Evolutionary conservation across 2,888 invertebrate species (phyloP).

Genomic region (Didymodactylos carnosus): DNA sequence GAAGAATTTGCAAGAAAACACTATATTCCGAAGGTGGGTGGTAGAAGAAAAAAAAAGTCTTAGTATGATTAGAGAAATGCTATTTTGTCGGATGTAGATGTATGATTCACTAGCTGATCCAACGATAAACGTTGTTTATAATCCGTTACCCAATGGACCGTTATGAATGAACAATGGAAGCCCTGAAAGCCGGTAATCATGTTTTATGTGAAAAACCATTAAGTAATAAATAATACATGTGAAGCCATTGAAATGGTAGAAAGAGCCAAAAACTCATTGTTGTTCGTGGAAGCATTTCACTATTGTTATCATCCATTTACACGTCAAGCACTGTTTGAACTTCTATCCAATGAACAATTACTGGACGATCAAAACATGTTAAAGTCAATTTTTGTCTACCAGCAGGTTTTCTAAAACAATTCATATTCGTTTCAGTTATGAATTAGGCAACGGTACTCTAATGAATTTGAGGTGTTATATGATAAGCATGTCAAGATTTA

Average conservation of each 20-base stretch:
- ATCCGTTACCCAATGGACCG: neutral
- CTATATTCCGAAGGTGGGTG: neutral
- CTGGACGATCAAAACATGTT: neutral
- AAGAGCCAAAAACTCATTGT: neutral
- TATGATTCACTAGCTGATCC: slow-evolving; percentile 1
- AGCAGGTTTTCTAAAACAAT: neutral
- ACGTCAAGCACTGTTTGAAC: neutral
- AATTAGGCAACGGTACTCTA: neutral
- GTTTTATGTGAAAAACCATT: neutral
- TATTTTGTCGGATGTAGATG: neutral
- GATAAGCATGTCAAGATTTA: neutral
- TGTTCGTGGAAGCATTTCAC: neutral
- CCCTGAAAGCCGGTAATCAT: neutral
- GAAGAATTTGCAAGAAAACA: neutral
- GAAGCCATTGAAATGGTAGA: neutral
- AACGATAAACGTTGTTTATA: neutral
- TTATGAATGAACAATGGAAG: neutral
- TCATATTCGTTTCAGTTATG: neutral
- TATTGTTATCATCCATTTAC: neutral
- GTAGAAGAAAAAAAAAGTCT: too few relatives aligned
- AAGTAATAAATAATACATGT: neutral
- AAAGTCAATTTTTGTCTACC: too few relatives aligned
- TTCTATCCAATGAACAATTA: neutral
- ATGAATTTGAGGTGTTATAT: neutral
- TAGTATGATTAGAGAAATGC: too few relatives aligned